A percentile compares a stretch with the other conserved stretches of the same genome.
phyloP scores from a whole-genome alignment of 1,140 invertebrate species.

The Papilio glaucus region DNA sequence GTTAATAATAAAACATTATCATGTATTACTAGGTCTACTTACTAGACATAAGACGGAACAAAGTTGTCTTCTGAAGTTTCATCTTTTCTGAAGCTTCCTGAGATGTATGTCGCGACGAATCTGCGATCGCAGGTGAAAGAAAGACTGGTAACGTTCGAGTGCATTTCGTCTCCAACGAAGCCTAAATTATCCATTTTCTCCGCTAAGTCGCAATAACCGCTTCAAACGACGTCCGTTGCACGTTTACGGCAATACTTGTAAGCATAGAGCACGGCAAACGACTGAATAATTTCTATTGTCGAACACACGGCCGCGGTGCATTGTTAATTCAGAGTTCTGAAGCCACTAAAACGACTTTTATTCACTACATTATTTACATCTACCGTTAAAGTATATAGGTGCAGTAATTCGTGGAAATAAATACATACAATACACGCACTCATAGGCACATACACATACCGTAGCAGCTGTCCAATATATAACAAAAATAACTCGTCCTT shows the following conservation, averaged over 20 bases:
- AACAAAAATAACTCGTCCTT: no score
- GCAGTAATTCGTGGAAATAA: neutral
- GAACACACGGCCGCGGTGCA: slow-evolving; percentile 47
- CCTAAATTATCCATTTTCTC: slow-evolving; percentile 56
- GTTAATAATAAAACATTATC: no score
- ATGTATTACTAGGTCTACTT: neutral
- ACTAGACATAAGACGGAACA: slow-evolving; percentile 1
- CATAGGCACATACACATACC: no score
- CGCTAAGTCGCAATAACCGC: neutral
- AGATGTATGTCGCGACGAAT: slow-evolving; percentile 3
- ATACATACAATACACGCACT: no score
- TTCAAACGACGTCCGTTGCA: neutral
- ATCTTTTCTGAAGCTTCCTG: neutral
- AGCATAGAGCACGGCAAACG: slow-evolving; percentile 34
- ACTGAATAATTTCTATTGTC: slow-evolving; percentile 48
- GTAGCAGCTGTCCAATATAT: no score
- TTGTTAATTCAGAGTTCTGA: slow-evolving; percentile 56
- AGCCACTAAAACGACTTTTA: slow-evolving; percentile 36
- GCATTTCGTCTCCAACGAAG: slow-evolving; percentile 49
- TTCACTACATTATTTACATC: neutral
- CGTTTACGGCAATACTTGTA: slow-evolving; percentile 10
- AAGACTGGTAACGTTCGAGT: neutral
- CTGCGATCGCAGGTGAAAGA: neutral
- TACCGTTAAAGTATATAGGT: neutral
- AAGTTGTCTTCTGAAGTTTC: neutral